A percentile compares a stretch with the other conserved stretches of the same genome.
Conservation (phyloP, 2,797 vertebrate species). For the Hipposideros larvatus region DNA sequence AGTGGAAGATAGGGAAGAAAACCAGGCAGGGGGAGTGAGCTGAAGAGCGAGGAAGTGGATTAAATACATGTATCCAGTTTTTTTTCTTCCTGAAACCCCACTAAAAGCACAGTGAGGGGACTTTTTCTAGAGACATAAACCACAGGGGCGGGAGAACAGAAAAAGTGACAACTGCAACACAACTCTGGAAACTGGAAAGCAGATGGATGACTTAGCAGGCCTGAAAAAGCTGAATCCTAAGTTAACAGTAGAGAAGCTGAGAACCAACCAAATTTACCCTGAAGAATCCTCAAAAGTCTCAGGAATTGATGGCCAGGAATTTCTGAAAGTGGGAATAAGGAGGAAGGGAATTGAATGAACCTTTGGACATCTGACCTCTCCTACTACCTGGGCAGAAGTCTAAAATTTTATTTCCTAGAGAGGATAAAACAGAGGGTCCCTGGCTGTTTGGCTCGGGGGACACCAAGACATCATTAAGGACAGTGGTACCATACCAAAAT, state of each 20-base stretch:
- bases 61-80: not conserved
- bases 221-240: not conserved
- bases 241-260: not conserved
- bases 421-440: not conserved
- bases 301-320: not conserved
- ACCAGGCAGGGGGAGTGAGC: not conserved
- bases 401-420: not conserved
- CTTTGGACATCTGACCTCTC: not conserved
- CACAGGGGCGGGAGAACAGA: not conserved
- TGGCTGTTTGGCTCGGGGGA: not conserved
- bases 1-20: not conserved
- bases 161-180: not conserved
- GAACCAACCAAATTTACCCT: constrained; percentile 17
- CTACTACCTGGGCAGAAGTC: not conserved
- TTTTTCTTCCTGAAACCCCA: not conserved
- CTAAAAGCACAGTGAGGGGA: not conserved
- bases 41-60: not conserved
- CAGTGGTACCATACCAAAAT: not conserved
- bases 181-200: not conserved
- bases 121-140: not conserved
- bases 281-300: not conserved
- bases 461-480: not conserved
- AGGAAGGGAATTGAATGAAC: not conserved
- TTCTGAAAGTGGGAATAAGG: not conserved
- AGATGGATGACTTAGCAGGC: not conserved